Conservation (phyloP, 1,140 invertebrate species). For the Popillia japonica region DNA sequence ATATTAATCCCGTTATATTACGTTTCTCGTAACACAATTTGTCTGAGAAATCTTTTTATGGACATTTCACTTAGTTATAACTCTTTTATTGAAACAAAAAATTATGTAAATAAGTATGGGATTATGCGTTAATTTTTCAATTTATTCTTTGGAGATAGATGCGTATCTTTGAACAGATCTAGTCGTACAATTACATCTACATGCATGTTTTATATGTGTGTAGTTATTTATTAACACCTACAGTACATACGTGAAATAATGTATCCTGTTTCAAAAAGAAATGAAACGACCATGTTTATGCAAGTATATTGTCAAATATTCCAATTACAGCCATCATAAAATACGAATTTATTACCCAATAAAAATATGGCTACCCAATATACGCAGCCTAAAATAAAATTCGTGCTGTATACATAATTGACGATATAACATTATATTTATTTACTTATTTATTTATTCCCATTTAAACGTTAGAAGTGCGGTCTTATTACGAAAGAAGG, state of each 20-base stretch:
- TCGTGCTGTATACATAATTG: too few relatives aligned
- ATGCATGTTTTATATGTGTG: not conserved
- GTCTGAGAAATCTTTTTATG: too few relatives aligned
- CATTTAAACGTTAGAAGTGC: too few relatives aligned
- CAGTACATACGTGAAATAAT: not conserved
- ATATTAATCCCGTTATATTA: too few relatives aligned
- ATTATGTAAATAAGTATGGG: not conserved
- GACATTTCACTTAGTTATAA: too few relatives aligned
- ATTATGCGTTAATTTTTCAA: not conserved
- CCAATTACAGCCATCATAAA: constrained; percentile 16
- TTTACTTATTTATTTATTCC: too few relatives aligned
- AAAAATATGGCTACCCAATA: not conserved
- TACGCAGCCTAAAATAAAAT: too few relatives aligned
- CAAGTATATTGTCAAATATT: not conserved
- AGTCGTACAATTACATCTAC: not conserved
- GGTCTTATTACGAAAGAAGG: too few relatives aligned
- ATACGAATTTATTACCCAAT: not conserved
- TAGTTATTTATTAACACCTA: not conserved
- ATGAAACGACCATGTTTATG: not conserved
- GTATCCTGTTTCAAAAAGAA: constrained; percentile 15
- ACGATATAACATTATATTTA: too few relatives aligned
- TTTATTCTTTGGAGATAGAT: not conserved
- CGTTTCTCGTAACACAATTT: too few relatives aligned
- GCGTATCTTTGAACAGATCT: not conserved
- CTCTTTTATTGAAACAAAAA: too few relatives aligned